These are phyloP conservation scores for silkworm (Bombyx mori) DNA, from an alignment of 1,140 invertebrate genomes.

Conservation along the genomic window DNA sequence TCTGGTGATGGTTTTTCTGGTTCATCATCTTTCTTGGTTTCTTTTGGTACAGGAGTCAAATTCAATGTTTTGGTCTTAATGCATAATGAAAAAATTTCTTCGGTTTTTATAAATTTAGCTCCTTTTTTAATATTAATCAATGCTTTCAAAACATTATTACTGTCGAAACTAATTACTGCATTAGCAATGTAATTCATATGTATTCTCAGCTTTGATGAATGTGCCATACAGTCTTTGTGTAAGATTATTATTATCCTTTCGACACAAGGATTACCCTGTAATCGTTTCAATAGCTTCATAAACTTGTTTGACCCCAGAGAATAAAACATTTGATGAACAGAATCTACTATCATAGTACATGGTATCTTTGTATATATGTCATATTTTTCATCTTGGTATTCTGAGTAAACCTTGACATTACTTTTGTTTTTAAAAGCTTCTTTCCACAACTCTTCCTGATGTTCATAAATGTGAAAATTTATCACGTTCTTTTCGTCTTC, in stretches of 20 bases:
- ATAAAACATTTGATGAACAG: constrained; percentile 58
- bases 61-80: constrained; percentile 34
- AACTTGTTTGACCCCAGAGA: constrained; percentile 42
- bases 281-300: constrained; percentile 30
- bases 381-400: constrained; percentile 22
- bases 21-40: constrained; percentile 43
- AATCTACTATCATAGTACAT: constrained; percentile 52
- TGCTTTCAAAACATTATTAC: constrained; percentile 29
- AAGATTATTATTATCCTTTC: constrained; percentile 63
- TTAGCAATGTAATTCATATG: constrained; percentile 66
- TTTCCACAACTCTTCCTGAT: constrained; percentile 45
- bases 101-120: constrained; percentile 64
- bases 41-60: constrained; percentile 49
- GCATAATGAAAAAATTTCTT: constrained; percentile 62
- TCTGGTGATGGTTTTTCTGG: constrained; percentile 47
- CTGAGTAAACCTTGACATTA: constrained; percentile 26
- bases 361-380: constrained; percentile 20
- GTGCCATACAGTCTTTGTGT: constrained; percentile 66
- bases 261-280: constrained; percentile 32
- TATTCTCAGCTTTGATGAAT: constrained; percentile 45
- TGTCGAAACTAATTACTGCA: constrained; percentile 53
- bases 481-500: constrained; percentile 26
- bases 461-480: constrained; percentile 53
- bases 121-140: constrained; percentile 59
- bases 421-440: constrained; percentile 31